Evolutionary conservation across 2,113 vertebrate species (phyloP), one percentile per base, ranked within the genome.

Genomic region (Coptodon bakossiorum): DNA sequence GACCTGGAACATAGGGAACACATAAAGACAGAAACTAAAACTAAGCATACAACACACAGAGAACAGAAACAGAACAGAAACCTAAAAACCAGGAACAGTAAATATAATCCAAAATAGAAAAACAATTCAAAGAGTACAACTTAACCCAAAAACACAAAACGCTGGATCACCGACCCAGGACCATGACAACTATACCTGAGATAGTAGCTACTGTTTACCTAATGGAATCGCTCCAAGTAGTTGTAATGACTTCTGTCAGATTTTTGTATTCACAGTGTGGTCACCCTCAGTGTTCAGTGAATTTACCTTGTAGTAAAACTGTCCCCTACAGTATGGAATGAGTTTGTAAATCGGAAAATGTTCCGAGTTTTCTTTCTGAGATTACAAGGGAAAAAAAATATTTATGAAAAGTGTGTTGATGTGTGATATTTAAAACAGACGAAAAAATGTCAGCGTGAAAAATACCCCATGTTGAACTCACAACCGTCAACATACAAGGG

Each of bases 221-320:
- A 34, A 36, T 36, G 29, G 9, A 63, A 63, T 63, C 16, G 1
- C 59, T 34, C 59, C 9, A 63, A 36, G 17, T 3, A 7, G 59
- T 19, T 63, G 16, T 63, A 36, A 63, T 63, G 9, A 63, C 29
- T 11, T 36, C 16, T 63, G 10, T 63, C 16, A 3, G 6, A 63
- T 19, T 63, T 36, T 11, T 63, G 59, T 19, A 7, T 63, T 63
- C 16, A 63, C 5, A 1, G 31, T 63, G 59, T 36, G 3, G 59
- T 63, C 59, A 63, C 31, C 31, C 31, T 19, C 16, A 3, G 9
- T 63, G 0, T 24, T 56, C 0, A 13, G 53, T 0, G 11, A 56
- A 63, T n/a, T 63, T 36, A 36, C 29, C 1, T 63, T 19, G 31
- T 63, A 63, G 59, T 63, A 36, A 63, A 36, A 63, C 59, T n/a